Evolutionary conservation across 1,140 invertebrate genomes (phyloP), one percentile per base, ranked within the genome.

Genomic region (Monochamus saltuarius): DNA sequence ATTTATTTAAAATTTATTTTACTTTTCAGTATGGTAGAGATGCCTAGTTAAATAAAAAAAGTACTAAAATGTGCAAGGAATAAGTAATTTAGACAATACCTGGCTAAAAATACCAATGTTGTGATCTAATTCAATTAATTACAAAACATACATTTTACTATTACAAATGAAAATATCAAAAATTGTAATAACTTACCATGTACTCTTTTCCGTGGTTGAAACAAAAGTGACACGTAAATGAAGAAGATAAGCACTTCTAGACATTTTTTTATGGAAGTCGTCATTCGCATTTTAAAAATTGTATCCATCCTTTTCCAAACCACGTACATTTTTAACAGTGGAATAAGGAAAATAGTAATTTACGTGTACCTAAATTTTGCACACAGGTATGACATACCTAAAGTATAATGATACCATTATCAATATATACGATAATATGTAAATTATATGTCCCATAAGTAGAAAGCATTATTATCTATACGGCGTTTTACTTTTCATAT

Each of bases 401-500:
- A 29, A 29, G 19, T 54, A 47, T 19, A 11, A 17, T 45, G 53
- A 56, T 56, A 56, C n/a, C 11, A 37, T 34, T 56, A 56, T 56
- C 53, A 14, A 10, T 56, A 40, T 39, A 16, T 35, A 56, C 19
- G 53, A 56, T 56, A 56, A 56, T 45, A 56, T 19, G 53, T 39
- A 56, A 56, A 56, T 56, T 56, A 56, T 56, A 56, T n/a, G 35
- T 56, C 53, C 53, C 43, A 56, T 56, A 45, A 56, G 53, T 56
- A 56, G 39, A 56, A 22, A 45, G 53, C 42, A 56, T 17, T 56
- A 56, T 45, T 17, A n/a, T 39, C 35, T 45, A 16, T 43, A 29
- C 22, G 22, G 22, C 6, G 22, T 29, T 29, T 29, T 29, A 29
- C 34, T 36, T 56, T 56, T 56, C 40, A 35, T 56, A 42, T 56